Percentiles rank a stretch among this genome's conserved stretches.
phyloP scores from a whole-genome alignment of 2,113 vertebrate genomes.

The Galbula dea region DNA sequence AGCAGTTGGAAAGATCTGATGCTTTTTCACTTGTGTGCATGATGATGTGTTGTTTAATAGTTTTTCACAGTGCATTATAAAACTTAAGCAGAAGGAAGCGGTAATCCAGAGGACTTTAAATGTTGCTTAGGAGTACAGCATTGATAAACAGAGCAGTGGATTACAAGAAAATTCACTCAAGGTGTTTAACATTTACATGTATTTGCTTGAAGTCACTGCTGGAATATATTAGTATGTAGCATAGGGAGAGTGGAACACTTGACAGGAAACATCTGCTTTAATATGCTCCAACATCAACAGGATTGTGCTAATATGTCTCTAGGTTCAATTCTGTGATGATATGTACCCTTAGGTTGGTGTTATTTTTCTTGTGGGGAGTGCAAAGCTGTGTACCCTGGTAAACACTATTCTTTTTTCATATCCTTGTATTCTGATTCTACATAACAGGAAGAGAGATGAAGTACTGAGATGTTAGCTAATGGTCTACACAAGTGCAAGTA shows the following conservation, averaged over 20 bases:
- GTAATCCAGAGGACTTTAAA: neutral
- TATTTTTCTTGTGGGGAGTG: neutral
- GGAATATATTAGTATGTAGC: neutral
- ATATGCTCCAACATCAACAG: constrained; percentile 71
- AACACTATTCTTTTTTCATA: neutral
- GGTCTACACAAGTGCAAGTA: neutral
- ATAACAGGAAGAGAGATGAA: neutral
- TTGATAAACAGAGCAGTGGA: neutral
- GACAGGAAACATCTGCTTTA: constrained; percentile 79
- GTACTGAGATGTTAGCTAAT: neutral
- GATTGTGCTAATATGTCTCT: neutral
- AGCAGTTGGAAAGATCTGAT: neutral
- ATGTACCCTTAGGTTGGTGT: neutral
- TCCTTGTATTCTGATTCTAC: constrained; percentile 10
- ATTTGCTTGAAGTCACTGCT: constrained; percentile 33
- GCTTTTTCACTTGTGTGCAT: neutral
- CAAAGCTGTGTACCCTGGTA: neutral
- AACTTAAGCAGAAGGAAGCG: neutral
- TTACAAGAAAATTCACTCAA: constrained; percentile 1
- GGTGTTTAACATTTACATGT: neutral
- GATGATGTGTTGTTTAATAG: neutral
- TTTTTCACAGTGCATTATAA: neutral
- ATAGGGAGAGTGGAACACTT: constrained; percentile 22
- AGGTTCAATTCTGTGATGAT: neutral
- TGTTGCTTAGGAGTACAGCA: neutral